Percentiles rank a stretch among this genome's conserved stretches.
Evolutionary conservation across 2,113 vertebrate genomes (phyloP).

Genomic region (Antechinus flavipes): DNA sequence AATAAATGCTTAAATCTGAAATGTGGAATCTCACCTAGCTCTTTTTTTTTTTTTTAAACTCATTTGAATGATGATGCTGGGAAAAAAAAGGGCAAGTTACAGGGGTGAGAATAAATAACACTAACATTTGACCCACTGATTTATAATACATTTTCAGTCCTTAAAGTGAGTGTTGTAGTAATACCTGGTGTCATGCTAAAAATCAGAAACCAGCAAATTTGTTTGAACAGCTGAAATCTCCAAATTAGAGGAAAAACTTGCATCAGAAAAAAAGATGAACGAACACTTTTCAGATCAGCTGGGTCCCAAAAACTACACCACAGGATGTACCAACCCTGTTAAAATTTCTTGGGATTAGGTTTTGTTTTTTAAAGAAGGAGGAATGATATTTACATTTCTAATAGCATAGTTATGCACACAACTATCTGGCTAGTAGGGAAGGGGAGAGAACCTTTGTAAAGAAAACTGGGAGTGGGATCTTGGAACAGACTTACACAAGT

Average conservation of each 20-base stretch:
- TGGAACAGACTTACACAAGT: constrained; percentile 92
- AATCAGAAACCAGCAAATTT: not conserved
- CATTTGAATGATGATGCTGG: not conserved
- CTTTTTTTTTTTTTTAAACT: not conserved
- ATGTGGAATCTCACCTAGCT: not conserved
- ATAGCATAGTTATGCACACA: not conserved
- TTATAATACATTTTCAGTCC: not conserved
- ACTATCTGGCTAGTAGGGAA: not conserved
- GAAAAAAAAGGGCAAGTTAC: not conserved
- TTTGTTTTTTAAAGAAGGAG: not conserved
- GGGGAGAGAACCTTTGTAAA: not conserved
- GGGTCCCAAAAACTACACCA: not conserved
- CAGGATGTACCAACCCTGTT: not conserved
- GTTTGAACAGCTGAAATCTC: constrained; percentile 40
- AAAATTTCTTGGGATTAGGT: not conserved
- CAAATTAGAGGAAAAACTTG: not conserved
- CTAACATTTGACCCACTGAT: not conserved
- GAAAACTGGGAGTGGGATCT: not conserved
- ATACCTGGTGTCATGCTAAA: not conserved
- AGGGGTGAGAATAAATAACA: not conserved
- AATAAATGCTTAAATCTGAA: not conserved
- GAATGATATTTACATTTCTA: constrained; percentile 25
- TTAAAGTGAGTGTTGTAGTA: not conserved
- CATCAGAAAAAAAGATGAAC: constrained; percentile 7
- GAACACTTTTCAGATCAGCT: not conserved